phyloP scores from a whole-genome alignment of 2,113 vertebrate genomes.

The Atlantisia rogersi region DNA sequence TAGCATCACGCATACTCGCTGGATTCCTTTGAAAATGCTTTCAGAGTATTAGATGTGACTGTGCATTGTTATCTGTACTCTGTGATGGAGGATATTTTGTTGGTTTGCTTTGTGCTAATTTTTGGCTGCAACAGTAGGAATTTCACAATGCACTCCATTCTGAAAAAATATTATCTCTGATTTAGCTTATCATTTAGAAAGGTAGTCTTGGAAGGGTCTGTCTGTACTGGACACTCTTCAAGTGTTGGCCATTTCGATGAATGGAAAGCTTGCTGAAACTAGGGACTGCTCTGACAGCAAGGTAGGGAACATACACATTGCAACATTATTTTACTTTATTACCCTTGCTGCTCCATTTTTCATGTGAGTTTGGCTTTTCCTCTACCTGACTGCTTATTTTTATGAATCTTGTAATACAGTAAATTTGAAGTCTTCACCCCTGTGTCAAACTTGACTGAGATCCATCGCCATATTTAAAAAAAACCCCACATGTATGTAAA shows the following conservation, averaged over 20 bases:
- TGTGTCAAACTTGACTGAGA: background rate
- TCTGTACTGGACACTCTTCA: background rate
- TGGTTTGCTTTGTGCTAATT: background rate
- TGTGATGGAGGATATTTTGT: background rate
- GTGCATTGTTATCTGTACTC: background rate
- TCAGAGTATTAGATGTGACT: background rate
- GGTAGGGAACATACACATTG: background rate
- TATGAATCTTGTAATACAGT: background rate
- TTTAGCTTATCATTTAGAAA: background rate
- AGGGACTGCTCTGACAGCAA: background rate
- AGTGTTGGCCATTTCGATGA: background rate
- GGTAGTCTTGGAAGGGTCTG: background rate
- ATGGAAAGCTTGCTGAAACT: background rate
- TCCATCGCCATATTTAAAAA: background rate
- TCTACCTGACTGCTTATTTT: background rate
- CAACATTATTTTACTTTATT: background rate
- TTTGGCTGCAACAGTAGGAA: background rate
- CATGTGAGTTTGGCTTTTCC: background rate
- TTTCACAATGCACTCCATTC: background rate
- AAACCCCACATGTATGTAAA: background rate
- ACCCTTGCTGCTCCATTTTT: background rate
- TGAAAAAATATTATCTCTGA: background rate
- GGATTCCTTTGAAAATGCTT: background rate
- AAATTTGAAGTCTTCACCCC: background rate
- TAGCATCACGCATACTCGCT: rapidly evolving